Percentiles rank a stretch among this genome's conserved stretches.
phyloP scores from a whole-genome alignment of 2,888 invertebrate species.

The Phortica magna region DNA sequence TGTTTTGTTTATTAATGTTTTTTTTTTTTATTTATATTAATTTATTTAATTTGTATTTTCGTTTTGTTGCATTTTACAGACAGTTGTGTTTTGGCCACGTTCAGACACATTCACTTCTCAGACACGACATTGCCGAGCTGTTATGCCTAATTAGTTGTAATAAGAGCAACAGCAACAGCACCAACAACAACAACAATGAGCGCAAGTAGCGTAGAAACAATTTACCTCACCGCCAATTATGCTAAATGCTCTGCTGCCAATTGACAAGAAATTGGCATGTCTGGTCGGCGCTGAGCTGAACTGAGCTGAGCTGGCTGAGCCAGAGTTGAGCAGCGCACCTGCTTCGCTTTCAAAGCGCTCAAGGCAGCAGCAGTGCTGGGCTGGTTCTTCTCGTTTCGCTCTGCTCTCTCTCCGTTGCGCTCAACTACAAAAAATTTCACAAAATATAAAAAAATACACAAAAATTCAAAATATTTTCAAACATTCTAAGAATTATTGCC shows the following conservation, averaged over 20 bases:
- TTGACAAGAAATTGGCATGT: background rate
- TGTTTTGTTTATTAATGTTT: background rate
- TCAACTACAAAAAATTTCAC: too few species aligned
- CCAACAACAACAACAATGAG: background rate
- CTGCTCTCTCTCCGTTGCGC: too few species aligned
- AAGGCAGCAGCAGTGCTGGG: background rate
- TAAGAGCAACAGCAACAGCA: background rate
- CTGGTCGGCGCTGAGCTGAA: too few species aligned
- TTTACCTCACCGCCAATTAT: conserved; percentile 11
- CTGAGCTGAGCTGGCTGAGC: too few species aligned
- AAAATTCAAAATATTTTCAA: too few species aligned
- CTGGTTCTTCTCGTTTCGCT: too few species aligned
- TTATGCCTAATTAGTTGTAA: background rate
- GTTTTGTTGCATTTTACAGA: background rate
- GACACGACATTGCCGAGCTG: background rate
- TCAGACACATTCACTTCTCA: background rate
- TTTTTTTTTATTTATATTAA: conserved; percentile 13
- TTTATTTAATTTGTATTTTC: background rate
- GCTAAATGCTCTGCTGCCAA: conserved; percentile 1
- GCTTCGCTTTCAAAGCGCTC: background rate
- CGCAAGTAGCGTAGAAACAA: background rate
- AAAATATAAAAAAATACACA: too few species aligned
- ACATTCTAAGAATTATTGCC: too few species aligned
- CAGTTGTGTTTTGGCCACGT: background rate
- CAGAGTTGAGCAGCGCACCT: background rate